Evolutionary conservation across 2,113 vertebrate species (phyloP).

Genomic region (Cyprinodon tularosa): DNA sequence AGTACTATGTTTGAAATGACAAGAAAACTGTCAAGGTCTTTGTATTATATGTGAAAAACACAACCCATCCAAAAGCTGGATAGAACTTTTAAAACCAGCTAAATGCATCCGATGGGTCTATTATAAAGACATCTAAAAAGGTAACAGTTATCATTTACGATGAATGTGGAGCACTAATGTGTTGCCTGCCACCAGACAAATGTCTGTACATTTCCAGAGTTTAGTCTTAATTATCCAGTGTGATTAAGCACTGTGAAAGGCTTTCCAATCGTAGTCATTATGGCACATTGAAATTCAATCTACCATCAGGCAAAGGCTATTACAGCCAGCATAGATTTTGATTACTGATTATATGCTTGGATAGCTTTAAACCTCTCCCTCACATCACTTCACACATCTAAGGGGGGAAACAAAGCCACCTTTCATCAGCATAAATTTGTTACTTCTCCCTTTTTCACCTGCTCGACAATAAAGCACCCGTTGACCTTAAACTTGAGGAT

Average conservation of each 20-base stretch:
- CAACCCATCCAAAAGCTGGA: not conserved
- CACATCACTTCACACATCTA: constrained; percentile 25
- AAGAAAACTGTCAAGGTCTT: not conserved
- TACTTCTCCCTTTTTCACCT: constrained; percentile 7
- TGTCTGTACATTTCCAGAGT: constrained; percentile 38
- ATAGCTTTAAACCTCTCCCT: constrained; percentile 48
- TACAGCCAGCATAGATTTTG: constrained; percentile 67
- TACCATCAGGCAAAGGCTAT: constrained; percentile 61
- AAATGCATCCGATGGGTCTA: not conserved
- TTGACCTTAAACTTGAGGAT: constrained; percentile 11
- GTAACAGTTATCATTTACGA: constrained; percentile 2
- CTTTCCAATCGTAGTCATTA: constrained; percentile 62
- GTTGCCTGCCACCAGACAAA: constrained; percentile 11
- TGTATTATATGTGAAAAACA: not conserved
- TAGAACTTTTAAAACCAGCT: not conserved
- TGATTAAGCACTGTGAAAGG: constrained; percentile 62
- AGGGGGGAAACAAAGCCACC: constrained; percentile 9
- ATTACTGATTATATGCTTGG: constrained; percentile 70
- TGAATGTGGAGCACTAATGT: not conserved
- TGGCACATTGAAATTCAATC: constrained; percentile 65
- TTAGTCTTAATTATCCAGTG: constrained; percentile 54
- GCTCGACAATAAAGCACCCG: not conserved
- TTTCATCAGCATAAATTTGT: constrained; percentile 15
- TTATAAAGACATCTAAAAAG: not conserved
- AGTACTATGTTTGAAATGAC: not conserved